Base-by-base conservation (phyloP, 2,888 invertebrate species). In the Cyclophora punctaria region DNA sequence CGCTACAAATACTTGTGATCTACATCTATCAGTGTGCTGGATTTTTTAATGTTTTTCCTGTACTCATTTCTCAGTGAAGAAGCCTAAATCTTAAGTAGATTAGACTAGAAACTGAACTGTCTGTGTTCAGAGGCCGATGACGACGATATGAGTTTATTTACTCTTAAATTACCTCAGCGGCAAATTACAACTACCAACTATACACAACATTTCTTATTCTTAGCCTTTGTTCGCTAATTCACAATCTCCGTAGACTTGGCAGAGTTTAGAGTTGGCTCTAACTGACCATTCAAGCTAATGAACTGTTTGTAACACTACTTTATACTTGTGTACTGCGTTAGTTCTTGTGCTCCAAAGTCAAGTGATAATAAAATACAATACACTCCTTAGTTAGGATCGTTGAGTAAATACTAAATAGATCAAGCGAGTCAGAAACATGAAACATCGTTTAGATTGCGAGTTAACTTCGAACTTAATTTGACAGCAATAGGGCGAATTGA, bases 241-340 rank as follows among this genome's bases (percentile, higher is more conserved):
- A 55, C 52, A 53, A 47, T 56, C 58, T 59, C 55, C 52, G 57
- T 57, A 33, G 54, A 59, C 56, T 63, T 64, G 63, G 63, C 63
- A 62, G 61, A 53, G 49, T 50, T 56, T 46, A 53, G 54, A 63
- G 65, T 76, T 71, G 72, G 69, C 71, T 66, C 67, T 57, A 60
- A 61, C 72, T 73, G 75, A 71, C 76, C 74, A 69, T 75, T 74
- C 71, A 66, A 64, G 69, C 63, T 73, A 74, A 72, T 69, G 71
- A 71, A 72, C 62, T 63, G 61, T 64, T 64, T 64, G 57, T 55
- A 59, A 20, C 20, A 20, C 20, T 20, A 20, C 20, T 20, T 20
- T 20, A 20, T 20, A 20, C 20, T 20, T 20, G 20, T 20, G 20
- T 2, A 20, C 20, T 20, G 2, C 2, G 20, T 20, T 20, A 20